Percentiles rank a stretch among this genome's conserved stretches.
Evolutionary conservation across 2,888 invertebrate species (phyloP).

Genomic region (Miltochrista miniata): DNA sequence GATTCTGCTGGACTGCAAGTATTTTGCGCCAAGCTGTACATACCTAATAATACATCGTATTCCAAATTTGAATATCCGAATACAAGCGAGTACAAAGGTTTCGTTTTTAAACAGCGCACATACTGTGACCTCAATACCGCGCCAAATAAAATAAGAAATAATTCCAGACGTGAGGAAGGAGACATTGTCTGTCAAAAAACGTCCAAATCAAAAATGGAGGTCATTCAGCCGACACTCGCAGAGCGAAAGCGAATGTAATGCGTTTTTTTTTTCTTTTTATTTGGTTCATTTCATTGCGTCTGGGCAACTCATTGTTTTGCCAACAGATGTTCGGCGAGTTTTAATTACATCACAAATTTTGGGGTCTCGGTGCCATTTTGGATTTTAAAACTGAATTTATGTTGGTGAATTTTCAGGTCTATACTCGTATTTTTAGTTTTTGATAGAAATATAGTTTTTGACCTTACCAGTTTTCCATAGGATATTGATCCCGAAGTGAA

Average conservation of each 20-base stretch:
- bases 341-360: conserved; percentile 27
- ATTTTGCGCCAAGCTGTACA: too few species aligned
- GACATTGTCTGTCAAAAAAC: conserved; percentile 14
- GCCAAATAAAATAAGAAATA: conserved; percentile 1
- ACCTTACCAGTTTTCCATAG: too few species aligned
- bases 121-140: neutral
- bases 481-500: too few species aligned
- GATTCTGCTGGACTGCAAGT: too few species aligned
- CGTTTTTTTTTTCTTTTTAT: conserved; percentile 16
- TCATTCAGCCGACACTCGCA: conserved; percentile 24
- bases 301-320: conserved; percentile 31
- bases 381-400: neutral
- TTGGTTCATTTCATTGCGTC: conserved; percentile 33
- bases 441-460: too few species aligned
- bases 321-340: conserved; percentile 26
- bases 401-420: neutral
- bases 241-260: conserved; percentile 17
- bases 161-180: conserved; percentile 12
- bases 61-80: too few species aligned
- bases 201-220: conserved; percentile 29
- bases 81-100: neutral
- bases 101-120: neutral
- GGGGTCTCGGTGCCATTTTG: conserved; percentile 10
- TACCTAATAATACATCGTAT: too few species aligned
- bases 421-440: neutral